Evolutionary conservation across 2,113 vertebrate species (phyloP).

Genomic region (Dipodomys stephensi): DNA sequence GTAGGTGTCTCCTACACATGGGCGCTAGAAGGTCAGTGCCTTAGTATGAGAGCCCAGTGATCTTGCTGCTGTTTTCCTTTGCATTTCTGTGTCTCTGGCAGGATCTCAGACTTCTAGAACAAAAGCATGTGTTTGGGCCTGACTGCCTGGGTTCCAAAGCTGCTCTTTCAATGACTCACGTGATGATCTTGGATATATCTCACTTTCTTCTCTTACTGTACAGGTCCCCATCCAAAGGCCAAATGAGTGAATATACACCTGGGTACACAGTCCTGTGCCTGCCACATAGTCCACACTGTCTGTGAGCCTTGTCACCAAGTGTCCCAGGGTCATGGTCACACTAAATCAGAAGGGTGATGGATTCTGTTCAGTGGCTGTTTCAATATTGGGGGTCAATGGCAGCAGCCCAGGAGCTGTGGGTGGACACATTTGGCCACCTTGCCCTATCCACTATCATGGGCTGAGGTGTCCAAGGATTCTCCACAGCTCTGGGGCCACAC

Average conservation of each 20-base stretch:
- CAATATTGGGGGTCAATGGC: not conserved
- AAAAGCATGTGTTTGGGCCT: not conserved
- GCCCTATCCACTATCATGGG: not conserved
- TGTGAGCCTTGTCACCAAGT: not conserved
- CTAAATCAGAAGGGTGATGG: not conserved
- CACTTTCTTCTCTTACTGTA: not conserved
- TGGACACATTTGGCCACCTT: not conserved
- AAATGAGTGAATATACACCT: accelerated
- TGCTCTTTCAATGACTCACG: not conserved
- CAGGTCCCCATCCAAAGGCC: not conserved
- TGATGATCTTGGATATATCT: not conserved
- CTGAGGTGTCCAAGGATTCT: too few relatives aligned
- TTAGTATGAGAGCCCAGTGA: not conserved
- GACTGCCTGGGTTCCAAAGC: not conserved
- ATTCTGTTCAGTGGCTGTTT: not conserved
- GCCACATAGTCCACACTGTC: accelerated
- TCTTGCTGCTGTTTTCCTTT: accelerated
- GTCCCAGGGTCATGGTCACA: not conserved
- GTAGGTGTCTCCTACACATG: not conserved
- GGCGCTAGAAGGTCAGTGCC: not conserved
- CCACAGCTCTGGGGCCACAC: not conserved
- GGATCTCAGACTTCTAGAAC: not conserved
- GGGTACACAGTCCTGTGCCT: not conserved
- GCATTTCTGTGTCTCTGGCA: not conserved
- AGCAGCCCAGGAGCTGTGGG: not conserved